These are phyloP conservation scores for Augiades crinisus DNA, from an alignment of 2,888 invertebrate species.

Conservation along the genomic window DNA sequence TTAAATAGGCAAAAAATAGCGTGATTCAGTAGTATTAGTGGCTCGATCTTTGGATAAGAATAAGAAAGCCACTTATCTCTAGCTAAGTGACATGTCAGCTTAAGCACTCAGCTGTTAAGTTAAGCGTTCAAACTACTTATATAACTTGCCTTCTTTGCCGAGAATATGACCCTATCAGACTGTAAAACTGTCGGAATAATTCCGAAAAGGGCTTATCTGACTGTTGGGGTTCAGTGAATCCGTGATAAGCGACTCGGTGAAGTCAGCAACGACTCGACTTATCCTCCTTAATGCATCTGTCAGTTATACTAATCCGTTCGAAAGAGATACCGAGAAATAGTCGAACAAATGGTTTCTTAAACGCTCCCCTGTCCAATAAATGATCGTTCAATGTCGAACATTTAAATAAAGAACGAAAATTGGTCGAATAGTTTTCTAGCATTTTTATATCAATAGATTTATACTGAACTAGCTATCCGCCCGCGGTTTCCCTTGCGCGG, in stretches of 20 bases:
- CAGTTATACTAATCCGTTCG: neutral
- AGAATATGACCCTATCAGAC: neutral
- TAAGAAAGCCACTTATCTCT: too few relatives aligned
- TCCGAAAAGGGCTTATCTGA: neutral
- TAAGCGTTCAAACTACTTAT: too few relatives aligned
- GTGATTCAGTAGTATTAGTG: too few relatives aligned
- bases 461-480: too few relatives aligned
- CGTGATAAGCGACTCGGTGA: neutral
- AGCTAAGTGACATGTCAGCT: too few relatives aligned
- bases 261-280: neutral
- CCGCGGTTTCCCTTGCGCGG: too few relatives aligned
- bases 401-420: neutral
- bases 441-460: too few relatives aligned
- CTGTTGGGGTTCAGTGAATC: neutral
- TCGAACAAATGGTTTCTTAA: constrained; percentile 5
- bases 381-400: neutral
- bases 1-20: too few relatives aligned
- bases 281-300: neutral
- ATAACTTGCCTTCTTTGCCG: too few relatives aligned
- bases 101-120: too few relatives aligned
- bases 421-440: neutral
- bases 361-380: neutral
- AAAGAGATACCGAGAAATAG: neutral
- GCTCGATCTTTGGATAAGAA: too few relatives aligned
- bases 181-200: neutral